Evolutionary conservation across 2,888 invertebrate genomes (phyloP).

Genomic region (Toxonevra muliebris): DNA sequence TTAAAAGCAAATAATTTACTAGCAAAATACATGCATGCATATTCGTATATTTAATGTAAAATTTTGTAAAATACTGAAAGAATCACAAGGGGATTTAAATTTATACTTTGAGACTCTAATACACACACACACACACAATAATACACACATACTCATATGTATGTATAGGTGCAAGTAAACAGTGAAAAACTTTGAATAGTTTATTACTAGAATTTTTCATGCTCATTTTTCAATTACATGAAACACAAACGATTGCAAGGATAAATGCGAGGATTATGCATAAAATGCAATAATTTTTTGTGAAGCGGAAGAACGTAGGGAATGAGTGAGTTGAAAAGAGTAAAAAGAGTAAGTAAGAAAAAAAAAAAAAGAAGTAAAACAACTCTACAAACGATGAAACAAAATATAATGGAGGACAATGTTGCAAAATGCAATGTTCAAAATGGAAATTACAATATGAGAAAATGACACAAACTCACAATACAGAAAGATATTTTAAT

Average conservation of each 20-base stretch:
- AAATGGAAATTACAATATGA: background rate
- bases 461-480: background rate
- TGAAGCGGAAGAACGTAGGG: conserved; percentile 2
- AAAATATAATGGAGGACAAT: background rate
- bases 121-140: background rate
- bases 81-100: conserved; percentile 7
- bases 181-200: conserved; percentile 30
- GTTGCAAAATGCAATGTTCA: background rate
- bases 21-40: too few species aligned
- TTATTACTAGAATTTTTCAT: conserved; percentile 31
- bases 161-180: background rate
- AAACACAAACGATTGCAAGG: conserved; percentile 29
- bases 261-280: conserved; percentile 38
- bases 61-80: conserved; percentile 3
- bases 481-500: too few species aligned
- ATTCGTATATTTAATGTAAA: background rate
- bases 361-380: conserved; percentile 5
- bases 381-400: background rate
- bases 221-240: conserved; percentile 36
- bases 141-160: background rate
- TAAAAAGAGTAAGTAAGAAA: background rate
- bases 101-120: background rate
- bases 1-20: too few species aligned
- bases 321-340: background rate
- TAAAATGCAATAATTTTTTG: conserved; percentile 35